Evolutionary conservation across 2,888 invertebrate species (phyloP).

Genomic region (Lapara coniferarum): DNA sequence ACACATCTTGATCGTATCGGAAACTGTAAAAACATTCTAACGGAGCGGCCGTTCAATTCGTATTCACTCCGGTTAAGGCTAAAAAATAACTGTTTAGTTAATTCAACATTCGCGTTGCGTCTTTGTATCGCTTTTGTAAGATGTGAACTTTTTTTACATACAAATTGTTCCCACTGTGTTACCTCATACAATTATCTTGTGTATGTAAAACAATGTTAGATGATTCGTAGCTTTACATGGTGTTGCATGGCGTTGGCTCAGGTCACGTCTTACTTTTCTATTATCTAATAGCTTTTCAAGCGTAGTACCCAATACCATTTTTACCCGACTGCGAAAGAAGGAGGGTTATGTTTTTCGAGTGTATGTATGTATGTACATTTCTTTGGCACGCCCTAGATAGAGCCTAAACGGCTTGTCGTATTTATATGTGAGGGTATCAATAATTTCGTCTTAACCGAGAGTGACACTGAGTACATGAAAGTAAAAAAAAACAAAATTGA

Average conservation of each 20-base stretch:
- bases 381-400: too few species aligned
- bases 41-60: conserved; percentile 38
- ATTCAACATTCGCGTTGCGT: conserved; percentile 46
- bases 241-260: not conserved
- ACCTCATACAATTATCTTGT: conserved; percentile 17
- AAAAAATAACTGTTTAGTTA: conserved; percentile 46
- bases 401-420: too few species aligned
- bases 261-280: too few species aligned
- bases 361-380: too few species aligned
- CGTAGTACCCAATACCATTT: too few species aligned
- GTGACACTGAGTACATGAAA: too few species aligned
- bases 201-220: not conserved
- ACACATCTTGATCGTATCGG: conserved; percentile 13
- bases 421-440: too few species aligned
- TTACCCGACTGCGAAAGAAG: too few species aligned
- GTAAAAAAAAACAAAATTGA: too few species aligned
- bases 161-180: conserved; percentile 27
- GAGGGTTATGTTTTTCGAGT: too few species aligned
- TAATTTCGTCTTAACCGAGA: too few species aligned
- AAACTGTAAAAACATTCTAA: conserved; percentile 4
- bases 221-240: not conserved
- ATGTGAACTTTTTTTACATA: conserved; percentile 13
- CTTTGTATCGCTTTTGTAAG: conserved; percentile 34
- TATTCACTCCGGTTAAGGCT: conserved; percentile 41
- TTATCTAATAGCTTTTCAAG: too few species aligned